phyloP scores from a whole-genome alignment of 2,888 invertebrate species.

The Nemapogon koenigi region DNA sequence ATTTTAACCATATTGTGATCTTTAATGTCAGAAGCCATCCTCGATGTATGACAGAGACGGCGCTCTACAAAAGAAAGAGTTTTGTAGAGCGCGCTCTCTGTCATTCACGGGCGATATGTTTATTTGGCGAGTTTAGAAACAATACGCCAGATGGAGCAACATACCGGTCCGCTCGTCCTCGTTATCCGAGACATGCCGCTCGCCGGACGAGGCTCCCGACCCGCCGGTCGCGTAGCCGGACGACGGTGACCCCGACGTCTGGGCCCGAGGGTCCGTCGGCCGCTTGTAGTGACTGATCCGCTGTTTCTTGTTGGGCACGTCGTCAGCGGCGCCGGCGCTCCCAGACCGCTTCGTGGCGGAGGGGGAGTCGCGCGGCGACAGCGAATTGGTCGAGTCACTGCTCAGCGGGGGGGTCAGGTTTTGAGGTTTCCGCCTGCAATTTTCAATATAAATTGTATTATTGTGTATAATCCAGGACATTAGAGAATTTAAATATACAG shows the following conservation, averaged over 20 bases:
- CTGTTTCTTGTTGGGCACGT: conserved; percentile 73
- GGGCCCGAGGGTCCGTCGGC: conserved; percentile 20
- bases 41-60: no score
- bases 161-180: conserved; percentile 36
- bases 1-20: no score
- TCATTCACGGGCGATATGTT: background rate
- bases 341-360: conserved; percentile 72
- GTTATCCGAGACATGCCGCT: conserved; percentile 58
- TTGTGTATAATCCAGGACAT: no score
- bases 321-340: conserved; percentile 61
- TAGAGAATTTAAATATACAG: no score
- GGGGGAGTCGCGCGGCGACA: conserved; percentile 73
- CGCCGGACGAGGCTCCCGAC: conserved; percentile 54
- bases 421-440: conserved; percentile 85
- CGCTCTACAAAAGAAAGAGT: no score
- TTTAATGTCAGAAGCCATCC: no score
- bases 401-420: conserved; percentile 89
- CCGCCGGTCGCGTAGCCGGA: conserved; percentile 32
- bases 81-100: no score
- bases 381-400: conserved; percentile 86
- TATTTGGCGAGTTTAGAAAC: background rate
- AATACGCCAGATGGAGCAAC: no score
- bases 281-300: conserved; percentile 80
- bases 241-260: conserved; percentile 34
- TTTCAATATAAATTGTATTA: no score